A percentile compares a stretch with the other conserved stretches of the same genome.
These are phyloP conservation scores for Chrysotoxum bicinctum DNA, from an alignment of 2,888 invertebrate genomes.

Conservation along the genomic window DNA sequence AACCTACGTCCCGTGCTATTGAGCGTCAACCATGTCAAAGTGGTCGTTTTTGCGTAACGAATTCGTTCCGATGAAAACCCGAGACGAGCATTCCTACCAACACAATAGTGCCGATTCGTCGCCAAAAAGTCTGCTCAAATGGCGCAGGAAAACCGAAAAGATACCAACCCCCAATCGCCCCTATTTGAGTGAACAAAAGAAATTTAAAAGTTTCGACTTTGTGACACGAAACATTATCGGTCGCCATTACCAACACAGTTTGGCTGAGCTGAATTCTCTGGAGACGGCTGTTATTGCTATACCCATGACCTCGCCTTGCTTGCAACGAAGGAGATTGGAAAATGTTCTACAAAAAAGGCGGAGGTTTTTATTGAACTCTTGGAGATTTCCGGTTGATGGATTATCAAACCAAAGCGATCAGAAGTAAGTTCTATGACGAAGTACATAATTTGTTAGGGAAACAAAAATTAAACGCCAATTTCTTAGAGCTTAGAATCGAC, in stretches of 20 bases:
- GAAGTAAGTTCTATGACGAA: conserved; percentile 34
- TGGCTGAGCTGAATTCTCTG: conserved; percentile 40
- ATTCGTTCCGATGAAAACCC: conserved; percentile 66
- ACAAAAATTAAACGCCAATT: background rate
- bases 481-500: too few species aligned
- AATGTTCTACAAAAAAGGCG: conserved; percentile 54
- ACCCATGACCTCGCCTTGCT: conserved; percentile 33
- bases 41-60: conserved; percentile 74
- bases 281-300: conserved; percentile 18
- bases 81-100: conserved; percentile 6
- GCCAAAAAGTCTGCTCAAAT: conserved; percentile 47
- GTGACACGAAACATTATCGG: conserved; percentile 69
- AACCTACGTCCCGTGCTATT: background rate
- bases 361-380: conserved; percentile 47
- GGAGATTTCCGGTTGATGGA: conserved; percentile 32
- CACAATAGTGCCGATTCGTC: conserved; percentile 55
- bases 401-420: conserved; percentile 11
- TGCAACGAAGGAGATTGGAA: conserved; percentile 46
- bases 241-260: conserved; percentile 73
- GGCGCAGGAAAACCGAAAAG: conserved; percentile 55
- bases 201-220: conserved; percentile 66
- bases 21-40: conserved; percentile 72
- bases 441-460: background rate
- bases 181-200: conserved; percentile 51
- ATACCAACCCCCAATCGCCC: conserved; percentile 15